These are phyloP conservation scores for Ennomos fuscantarius DNA, from an alignment of 2,888 invertebrate genomes.

Conservation along the genomic window DNA sequence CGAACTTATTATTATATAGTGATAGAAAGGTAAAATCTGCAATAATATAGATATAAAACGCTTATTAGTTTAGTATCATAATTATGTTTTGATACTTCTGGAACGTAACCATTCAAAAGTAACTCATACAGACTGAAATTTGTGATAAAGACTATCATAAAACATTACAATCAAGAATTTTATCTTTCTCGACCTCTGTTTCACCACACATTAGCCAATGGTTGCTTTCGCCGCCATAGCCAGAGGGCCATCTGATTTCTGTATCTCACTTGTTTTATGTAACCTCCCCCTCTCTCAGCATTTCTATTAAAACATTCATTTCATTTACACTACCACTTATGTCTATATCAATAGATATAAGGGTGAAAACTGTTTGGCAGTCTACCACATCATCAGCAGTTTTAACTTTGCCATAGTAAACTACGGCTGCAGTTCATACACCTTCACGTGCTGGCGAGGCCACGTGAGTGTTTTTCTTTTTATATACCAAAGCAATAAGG, in stretches of 20 bases:
- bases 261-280: conserved; percentile 73
- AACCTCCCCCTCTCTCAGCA: conserved; percentile 62
- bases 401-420: conserved; percentile 50
- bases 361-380: conserved; percentile 37
- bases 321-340: conserved; percentile 10
- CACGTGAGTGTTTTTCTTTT: conserved; percentile 37
- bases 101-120: neutral
- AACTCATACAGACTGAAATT: conserved; percentile 8
- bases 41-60: no score
- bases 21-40: no score
- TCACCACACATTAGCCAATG: conserved; percentile 60
- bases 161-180: conserved; percentile 30
- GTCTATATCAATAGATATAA: conserved; percentile 33
- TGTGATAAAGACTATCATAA: conserved; percentile 15
- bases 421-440: conserved; percentile 57
- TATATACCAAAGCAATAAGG: conserved; percentile 47
- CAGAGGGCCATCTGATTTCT: conserved; percentile 68
- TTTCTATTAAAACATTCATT: conserved; percentile 12
- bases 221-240: conserved; percentile 69
- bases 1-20: no score
- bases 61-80: no score
- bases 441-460: conserved; percentile 42
- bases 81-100: no score
- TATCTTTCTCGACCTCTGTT: conserved; percentile 45
- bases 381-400: conserved; percentile 20